phyloP scores from a whole-genome alignment of 2,888 invertebrate genomes.

The Drosophila anomelani region DNA sequence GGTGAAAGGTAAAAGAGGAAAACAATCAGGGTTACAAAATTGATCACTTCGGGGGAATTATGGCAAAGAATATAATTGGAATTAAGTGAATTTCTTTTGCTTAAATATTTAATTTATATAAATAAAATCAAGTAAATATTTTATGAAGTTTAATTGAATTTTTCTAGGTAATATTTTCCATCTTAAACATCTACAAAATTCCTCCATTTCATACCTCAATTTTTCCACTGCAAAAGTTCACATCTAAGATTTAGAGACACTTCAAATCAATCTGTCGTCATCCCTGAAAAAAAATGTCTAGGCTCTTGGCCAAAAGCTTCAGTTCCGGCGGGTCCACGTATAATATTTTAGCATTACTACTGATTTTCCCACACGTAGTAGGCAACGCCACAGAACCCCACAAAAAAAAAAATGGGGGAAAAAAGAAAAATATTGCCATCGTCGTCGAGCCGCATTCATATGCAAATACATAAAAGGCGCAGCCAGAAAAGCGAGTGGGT shows the following conservation, averaged over 20 bases:
- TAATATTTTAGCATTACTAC: slow-evolving; percentile 78
- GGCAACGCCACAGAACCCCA: slow-evolving; percentile 52
- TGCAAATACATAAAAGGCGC: slow-evolving; percentile 76
- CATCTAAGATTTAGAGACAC: slow-evolving; percentile 22
- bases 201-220: too few relatives aligned
- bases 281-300: slow-evolving; percentile 45
- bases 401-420: slow-evolving; percentile 38
- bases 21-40: slow-evolving; percentile 34
- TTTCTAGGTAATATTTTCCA: background rate
- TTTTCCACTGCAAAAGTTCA: background rate
- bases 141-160: background rate
- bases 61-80: background rate
- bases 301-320: slow-evolving; percentile 18
- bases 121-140: background rate
- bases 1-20: slow-evolving; percentile 3
- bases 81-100: background rate
- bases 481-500: slow-evolving; percentile 15
- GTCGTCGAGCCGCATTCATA: slow-evolving; percentile 73
- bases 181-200: background rate
- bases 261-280: slow-evolving; percentile 39
- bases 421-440: slow-evolving; percentile 46
- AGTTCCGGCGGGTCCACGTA: slow-evolving; percentile 49
- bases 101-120: background rate
- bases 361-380: slow-evolving; percentile 74
- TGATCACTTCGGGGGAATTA: slow-evolving; percentile 14